Evolutionary conservation across 2,113 vertebrate genomes (phyloP).

Genomic region (Cryptotis parvus): DNA sequence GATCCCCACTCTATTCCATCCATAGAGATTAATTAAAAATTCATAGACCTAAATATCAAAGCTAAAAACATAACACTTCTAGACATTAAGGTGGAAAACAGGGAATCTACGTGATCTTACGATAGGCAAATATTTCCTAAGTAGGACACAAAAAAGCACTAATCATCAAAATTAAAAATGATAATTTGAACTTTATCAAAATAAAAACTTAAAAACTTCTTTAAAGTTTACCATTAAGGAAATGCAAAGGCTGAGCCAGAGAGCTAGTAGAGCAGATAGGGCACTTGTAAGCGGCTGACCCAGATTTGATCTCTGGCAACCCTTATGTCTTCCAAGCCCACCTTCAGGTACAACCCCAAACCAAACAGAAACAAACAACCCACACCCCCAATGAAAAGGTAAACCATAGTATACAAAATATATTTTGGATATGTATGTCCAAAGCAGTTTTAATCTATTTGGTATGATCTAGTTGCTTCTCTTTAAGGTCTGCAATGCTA

Average conservation of each 20-base stretch:
- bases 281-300: too few species aligned
- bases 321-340: too few species aligned
- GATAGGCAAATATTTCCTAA: constrained; percentile 14
- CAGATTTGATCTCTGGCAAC: too few species aligned
- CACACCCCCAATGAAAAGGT: neutral
- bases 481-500: neutral
- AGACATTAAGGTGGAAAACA: neutral
- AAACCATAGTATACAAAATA: neutral
- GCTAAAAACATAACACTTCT: neutral
- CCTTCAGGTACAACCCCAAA: too few species aligned
- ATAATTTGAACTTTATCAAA: constrained; percentile 24
- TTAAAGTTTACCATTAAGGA: neutral
- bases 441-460: neutral
- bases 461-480: neutral
- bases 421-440: neutral
- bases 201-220: neutral
- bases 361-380: too few species aligned
- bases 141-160: neutral
- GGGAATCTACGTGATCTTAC: neutral
- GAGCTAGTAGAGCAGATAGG: too few species aligned
- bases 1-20: neutral
- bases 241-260: neutral
- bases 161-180: neutral
- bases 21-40: constrained; percentile 53
- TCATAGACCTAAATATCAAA: constrained; percentile 46